phyloP scores from a whole-genome alignment of 2,888 invertebrate species.

The Drosophila testacea region DNA sequence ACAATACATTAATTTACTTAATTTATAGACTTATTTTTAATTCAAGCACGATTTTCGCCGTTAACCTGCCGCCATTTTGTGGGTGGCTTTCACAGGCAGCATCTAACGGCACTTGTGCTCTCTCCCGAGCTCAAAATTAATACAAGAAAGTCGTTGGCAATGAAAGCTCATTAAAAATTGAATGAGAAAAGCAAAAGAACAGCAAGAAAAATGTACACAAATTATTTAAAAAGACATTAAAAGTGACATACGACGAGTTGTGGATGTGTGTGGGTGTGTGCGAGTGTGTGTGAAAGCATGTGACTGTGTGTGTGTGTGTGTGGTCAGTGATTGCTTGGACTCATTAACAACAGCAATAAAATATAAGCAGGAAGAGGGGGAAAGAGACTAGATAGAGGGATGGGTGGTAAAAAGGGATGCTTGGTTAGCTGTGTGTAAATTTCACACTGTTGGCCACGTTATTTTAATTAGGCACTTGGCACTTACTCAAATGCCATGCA shows the following conservation, averaged over 20 bases:
- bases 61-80: conserved; percentile 54
- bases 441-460: conserved; percentile 69
- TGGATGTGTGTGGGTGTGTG: conserved; percentile 2
- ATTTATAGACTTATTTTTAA: neutral
- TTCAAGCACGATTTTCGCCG: neutral
- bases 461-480: conserved; percentile 69
- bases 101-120: conserved; percentile 46
- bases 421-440: conserved; percentile 62
- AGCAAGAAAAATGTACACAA: conserved; percentile 33
- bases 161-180: conserved; percentile 40
- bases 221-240: conserved; percentile 76
- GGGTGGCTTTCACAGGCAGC: neutral
- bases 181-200: conserved; percentile 8
- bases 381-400: neutral
- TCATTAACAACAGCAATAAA: conserved; percentile 68
- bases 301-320: conserved; percentile 12
- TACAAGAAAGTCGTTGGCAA: conserved; percentile 10
- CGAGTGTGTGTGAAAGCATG: neutral
- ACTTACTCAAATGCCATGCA: conserved; percentile 23
- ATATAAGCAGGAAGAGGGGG: conserved; percentile 24
- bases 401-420: conserved; percentile 21
- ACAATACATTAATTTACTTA: too few relatives aligned
- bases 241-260: conserved; percentile 50
- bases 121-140: conserved; percentile 4
- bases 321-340: conserved; percentile 52